These are phyloP conservation scores for Neogale vison DNA, from an alignment of 2,113 vertebrate species.

Conservation along the genomic window DNA sequence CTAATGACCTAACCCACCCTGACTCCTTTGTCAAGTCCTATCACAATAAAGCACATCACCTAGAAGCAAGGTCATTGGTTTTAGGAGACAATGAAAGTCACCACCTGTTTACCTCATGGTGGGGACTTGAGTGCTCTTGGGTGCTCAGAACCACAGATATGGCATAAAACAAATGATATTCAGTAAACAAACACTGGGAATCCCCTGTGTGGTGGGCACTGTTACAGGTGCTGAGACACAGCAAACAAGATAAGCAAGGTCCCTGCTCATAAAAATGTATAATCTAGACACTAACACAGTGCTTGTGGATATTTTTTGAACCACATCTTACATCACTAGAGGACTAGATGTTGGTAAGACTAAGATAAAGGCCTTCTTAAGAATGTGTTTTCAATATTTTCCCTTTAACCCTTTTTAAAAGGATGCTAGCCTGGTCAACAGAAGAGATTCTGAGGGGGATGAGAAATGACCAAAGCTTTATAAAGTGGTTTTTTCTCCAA, in stretches of 20 bases:
- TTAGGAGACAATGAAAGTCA: neutral
- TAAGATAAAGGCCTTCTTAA: neutral
- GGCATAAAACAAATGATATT: neutral
- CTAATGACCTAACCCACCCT: neutral
- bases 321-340: neutral
- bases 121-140: neutral
- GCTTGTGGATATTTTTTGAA: neutral
- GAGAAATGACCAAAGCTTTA: constrained; percentile 10
- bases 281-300: neutral
- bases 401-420: neutral
- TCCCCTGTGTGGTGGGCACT: neutral
- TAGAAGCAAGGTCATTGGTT: neutral
- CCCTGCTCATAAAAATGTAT: neutral
- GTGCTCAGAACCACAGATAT: neutral
- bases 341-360: neutral
- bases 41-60: neutral
- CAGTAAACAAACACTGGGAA: neutral
- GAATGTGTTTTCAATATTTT: neutral
- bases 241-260: neutral
- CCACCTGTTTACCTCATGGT: neutral
- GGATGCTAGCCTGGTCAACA: neutral
- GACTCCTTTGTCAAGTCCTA: neutral
- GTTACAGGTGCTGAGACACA: neutral
- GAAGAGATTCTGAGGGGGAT: neutral
- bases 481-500: constrained; percentile 27